These are phyloP conservation scores for Muscidifurax raptorellus DNA, from an alignment of 1,140 invertebrate species.

Conservation along the genomic window DNA sequence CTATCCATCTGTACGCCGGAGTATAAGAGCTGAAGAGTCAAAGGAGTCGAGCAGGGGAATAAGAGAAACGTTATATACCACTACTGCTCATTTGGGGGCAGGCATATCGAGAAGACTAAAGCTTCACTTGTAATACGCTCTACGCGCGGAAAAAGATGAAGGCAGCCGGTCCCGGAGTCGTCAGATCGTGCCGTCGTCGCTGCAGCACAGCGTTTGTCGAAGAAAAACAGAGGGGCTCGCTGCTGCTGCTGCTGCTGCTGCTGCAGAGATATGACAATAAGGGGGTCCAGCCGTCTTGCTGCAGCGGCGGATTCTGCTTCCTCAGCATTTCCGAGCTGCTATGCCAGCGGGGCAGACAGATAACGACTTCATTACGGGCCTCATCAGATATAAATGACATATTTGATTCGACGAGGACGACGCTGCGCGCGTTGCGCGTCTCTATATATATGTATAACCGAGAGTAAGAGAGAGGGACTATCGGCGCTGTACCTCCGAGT, in stretches of 20 bases:
- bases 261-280: conserved; percentile 32
- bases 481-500: conserved; percentile 7
- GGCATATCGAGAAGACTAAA: not conserved
- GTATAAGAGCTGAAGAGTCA: not conserved
- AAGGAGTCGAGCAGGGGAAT: not conserved
- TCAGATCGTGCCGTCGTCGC: not conserved
- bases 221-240: conserved; percentile 10
- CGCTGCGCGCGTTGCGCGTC: not conserved
- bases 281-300: conserved; percentile 21
- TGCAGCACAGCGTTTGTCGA: not conserved
- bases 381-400: conserved; percentile 70
- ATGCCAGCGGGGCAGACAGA: conserved; percentile 56
- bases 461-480: not conserved
- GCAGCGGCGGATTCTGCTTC: conserved; percentile 59
- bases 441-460: not conserved
- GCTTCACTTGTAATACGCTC: not conserved
- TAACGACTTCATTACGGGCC: conserved; percentile 67
- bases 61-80: not conserved
- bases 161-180: not conserved
- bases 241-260: not conserved
- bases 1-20: not conserved
- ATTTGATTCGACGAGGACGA: conserved; percentile 64
- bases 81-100: not conserved
- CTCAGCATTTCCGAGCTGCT: conserved; percentile 62
- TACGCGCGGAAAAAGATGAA: not conserved